Evolutionary conservation across 2,797 vertebrate genomes (phyloP).

Genomic region (Vespertilio murinus): DNA sequence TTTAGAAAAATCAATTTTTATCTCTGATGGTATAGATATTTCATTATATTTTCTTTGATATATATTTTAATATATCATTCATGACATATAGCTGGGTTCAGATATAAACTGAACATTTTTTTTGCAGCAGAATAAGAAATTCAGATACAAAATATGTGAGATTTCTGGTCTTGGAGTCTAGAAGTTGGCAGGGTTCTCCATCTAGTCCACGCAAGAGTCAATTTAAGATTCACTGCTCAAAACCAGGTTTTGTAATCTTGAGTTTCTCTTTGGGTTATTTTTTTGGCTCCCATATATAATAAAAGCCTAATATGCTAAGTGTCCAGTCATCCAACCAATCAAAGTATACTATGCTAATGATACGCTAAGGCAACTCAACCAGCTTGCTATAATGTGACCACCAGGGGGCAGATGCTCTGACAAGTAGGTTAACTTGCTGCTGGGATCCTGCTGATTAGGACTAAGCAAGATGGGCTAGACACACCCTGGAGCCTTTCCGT

Average conservation of each 20-base stretch:
- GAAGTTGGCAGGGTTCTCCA: neutral
- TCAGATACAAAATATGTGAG: neutral
- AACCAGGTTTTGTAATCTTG: neutral
- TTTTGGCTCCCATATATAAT: neutral
- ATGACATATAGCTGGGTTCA: neutral
- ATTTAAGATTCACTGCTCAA: neutral
- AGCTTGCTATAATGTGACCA: too few species aligned
- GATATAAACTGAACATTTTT: neutral
- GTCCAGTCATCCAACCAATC: too few species aligned
- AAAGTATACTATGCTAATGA: too few species aligned
- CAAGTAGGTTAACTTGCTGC: too few species aligned
- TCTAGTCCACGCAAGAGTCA: neutral
- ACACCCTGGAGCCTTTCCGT: too few species aligned
- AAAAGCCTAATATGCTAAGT: too few species aligned
- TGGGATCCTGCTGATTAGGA: too few species aligned
- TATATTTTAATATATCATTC: neutral
- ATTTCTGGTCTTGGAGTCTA: neutral
- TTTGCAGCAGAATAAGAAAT: neutral
- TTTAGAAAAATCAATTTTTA: neutral
- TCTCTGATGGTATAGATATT: neutral
- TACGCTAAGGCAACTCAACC: too few species aligned
- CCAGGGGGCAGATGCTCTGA: too few species aligned
- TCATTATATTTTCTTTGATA: neutral
- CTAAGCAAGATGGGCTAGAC: too few species aligned
- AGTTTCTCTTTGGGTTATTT: neutral